Conservation (phyloP, 2,888 invertebrate species). For the Drosophila antonietae region DNA sequence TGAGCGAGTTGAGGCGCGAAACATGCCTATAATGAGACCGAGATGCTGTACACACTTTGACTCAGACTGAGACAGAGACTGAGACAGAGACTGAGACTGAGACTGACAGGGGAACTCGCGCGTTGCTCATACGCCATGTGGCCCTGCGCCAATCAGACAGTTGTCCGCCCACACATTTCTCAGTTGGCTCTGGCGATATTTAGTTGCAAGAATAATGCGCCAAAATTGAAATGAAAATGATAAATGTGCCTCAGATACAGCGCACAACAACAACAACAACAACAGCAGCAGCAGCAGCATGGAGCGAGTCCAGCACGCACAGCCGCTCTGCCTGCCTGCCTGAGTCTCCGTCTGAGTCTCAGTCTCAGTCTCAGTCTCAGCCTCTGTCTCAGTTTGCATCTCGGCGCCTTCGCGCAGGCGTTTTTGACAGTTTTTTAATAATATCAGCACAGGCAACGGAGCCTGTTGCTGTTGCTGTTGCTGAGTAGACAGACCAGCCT, state of each 20-base stretch:
- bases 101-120: conserved; percentile 52
- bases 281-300: conserved; percentile 15
- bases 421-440: conserved; percentile 79
- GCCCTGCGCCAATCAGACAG: conserved; percentile 79
- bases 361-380: conserved; percentile 28
- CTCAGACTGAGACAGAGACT: conserved; percentile 2
- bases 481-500: conserved; percentile 63
- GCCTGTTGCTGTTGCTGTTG: conserved; percentile 33
- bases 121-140: conserved; percentile 78
- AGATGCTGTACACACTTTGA: conserved; percentile 38
- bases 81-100: conserved; percentile 43
- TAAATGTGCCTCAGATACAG: conserved; percentile 76
- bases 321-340: conserved; percentile 37
- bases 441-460: conserved; percentile 64
- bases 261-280: conserved; percentile 36
- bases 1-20: conserved; percentile 41
- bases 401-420: conserved; percentile 74
- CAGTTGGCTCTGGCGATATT: conserved; percentile 54
- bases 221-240: conserved; percentile 77
- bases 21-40: conserved; percentile 67
- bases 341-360: neutral
- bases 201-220: conserved; percentile 76
- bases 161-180: conserved; percentile 77
- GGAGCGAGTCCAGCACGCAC: conserved; percentile 64
- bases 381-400: conserved; percentile 34